phyloP scores from a whole-genome alignment of 2,888 invertebrate species.

The Tetrapedia diversipes region DNA sequence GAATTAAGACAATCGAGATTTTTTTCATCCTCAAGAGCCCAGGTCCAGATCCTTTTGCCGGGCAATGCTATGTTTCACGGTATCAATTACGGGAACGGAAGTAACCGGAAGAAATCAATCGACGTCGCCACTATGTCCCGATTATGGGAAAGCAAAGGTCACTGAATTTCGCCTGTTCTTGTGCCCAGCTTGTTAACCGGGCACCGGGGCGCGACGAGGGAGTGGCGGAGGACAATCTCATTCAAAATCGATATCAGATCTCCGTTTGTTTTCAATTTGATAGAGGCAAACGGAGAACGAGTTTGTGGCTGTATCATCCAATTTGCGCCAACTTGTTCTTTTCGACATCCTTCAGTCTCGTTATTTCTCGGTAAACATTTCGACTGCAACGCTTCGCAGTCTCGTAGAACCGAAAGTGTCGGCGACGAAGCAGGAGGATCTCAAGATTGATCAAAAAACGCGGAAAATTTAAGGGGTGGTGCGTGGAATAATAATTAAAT shows the following conservation, averaged over 20 bases:
- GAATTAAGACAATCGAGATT: too few species aligned
- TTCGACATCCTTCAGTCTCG: constrained; percentile 13
- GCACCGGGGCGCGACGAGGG: too few species aligned
- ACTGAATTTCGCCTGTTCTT: constrained; percentile 2
- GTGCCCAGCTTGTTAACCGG: too few species aligned
- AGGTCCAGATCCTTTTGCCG: too few species aligned
- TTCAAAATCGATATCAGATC: constrained; percentile 41
- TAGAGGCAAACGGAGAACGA: neutral
- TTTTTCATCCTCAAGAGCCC: too few species aligned
- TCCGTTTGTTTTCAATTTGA: constrained; percentile 36
- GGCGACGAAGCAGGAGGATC: neutral
- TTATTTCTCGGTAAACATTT: constrained; percentile 24
- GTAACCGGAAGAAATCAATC: constrained; percentile 10
- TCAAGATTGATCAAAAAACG: too few species aligned
- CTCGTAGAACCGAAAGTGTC: constrained; percentile 8
- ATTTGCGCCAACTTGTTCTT: constrained; percentile 42
- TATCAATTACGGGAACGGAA: neutral
- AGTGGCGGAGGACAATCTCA: constrained; percentile 21
- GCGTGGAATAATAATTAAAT: too few species aligned
- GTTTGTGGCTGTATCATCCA: constrained; percentile 28
- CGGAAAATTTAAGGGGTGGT: constrained; percentile 13
- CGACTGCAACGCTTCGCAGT: constrained; percentile 27
- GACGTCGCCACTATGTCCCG: neutral
- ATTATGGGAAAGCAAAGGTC: constrained; percentile 9
- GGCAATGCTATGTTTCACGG: too few species aligned